Evolutionary conservation across 53 echinoderm and acorn worm species (phyloP).

Genomic region (Pentamera pediparva): DNA sequence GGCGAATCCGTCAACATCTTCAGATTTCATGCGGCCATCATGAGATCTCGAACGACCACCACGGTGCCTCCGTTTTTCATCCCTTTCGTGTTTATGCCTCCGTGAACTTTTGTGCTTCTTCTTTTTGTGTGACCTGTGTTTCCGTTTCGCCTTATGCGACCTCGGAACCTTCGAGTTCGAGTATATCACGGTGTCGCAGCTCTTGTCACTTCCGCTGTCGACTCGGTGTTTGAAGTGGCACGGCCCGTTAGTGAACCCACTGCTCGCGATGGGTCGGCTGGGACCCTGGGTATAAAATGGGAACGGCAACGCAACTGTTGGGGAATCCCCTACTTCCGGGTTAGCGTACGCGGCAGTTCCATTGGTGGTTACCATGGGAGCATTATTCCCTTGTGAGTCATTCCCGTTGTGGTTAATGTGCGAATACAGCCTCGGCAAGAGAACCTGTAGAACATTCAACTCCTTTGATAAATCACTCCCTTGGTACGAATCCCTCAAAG

Average conservation of each 20-base stretch:
- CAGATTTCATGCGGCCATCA: neutral
- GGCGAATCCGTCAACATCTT: slow-evolving; percentile 36
- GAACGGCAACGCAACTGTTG: neutral
- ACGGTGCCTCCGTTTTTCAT: slow-evolving; percentile 10
- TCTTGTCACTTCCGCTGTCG: neutral
- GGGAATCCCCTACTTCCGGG: slow-evolving; percentile 42
- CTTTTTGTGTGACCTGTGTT: slow-evolving; percentile 36
- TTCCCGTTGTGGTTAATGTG: slow-evolving; percentile 36
- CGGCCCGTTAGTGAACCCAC: slow-evolving; percentile 2
- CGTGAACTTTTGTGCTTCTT: slow-evolving; percentile 41
- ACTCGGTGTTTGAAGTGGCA: neutral
- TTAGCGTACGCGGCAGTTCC: slow-evolving; percentile 28
- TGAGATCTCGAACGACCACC: neutral
- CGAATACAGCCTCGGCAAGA: slow-evolving; percentile 55
- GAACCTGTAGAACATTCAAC: slow-evolving; percentile 52
- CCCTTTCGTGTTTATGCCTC: neutral
- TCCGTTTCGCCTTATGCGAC: slow-evolving; percentile 85
- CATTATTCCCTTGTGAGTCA: neutral
- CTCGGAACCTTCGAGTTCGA: no score
- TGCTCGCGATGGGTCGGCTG: neutral
- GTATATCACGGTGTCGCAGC: no score
- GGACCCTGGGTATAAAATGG: slow-evolving; percentile 34
- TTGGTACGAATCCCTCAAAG: slow-evolving; percentile 64
- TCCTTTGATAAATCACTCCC: slow-evolving; percentile 39
- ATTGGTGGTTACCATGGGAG: slow-evolving; percentile 22